phyloP scores from a whole-genome alignment of 2,888 invertebrate species.

The Pterostichus niger region DNA sequence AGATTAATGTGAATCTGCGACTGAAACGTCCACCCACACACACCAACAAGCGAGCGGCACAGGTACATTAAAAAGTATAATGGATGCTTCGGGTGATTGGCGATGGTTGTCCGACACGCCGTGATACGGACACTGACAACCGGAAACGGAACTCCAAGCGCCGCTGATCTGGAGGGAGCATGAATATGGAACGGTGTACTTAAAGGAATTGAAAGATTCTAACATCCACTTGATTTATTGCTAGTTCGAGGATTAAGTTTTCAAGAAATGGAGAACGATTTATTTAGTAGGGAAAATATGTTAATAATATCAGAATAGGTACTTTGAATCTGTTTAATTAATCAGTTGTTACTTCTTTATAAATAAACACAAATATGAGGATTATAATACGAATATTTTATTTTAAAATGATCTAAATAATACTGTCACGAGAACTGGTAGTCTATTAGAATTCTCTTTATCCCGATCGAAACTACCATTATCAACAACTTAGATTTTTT shows the following conservation, averaged over 20 bases:
- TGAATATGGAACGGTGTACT: conserved; percentile 62
- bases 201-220: conserved; percentile 64
- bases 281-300: conserved; percentile 25
- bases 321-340: not conserved
- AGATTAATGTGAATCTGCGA: conserved; percentile 66
- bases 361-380: too few species aligned
- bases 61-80: conserved; percentile 63
- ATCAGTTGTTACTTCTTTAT: not conserved
- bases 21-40: conserved; percentile 46
- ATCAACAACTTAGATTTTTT: too few species aligned
- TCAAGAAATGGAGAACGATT: conserved; percentile 47
- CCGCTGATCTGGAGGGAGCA: conserved; percentile 15
- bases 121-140: conserved; percentile 36
- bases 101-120: conserved; percentile 27
- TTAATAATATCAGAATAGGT: conserved; percentile 24
- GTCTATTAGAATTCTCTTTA: too few species aligned
- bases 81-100: conserved; percentile 26
- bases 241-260: conserved; percentile 41
- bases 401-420: too few species aligned
- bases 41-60: conserved; percentile 9
- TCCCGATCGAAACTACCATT: too few species aligned
- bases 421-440: too few species aligned
- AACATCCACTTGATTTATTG: conserved; percentile 56
- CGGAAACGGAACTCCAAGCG: conserved; percentile 22
- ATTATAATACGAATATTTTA: too few species aligned